phyloP scores from a whole-genome alignment of 2,888 invertebrate genomes.

The Pyrgus malvae region DNA sequence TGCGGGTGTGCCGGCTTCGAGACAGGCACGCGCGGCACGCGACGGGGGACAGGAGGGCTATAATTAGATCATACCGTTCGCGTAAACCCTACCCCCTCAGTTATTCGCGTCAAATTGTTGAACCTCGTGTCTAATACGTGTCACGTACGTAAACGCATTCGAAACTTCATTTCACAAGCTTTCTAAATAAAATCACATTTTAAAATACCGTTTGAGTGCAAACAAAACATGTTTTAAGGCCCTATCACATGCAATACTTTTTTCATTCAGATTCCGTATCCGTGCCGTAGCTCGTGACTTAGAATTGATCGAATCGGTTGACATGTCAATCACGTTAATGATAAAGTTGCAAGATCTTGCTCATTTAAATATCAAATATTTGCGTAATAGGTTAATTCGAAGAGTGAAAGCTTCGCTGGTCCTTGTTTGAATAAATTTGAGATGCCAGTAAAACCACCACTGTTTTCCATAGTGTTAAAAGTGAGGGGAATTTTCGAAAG shows the following conservation, averaged over 20 bases:
- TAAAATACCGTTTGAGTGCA: constrained; percentile 23
- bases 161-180: constrained; percentile 13
- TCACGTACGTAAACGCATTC: constrained; percentile 1
- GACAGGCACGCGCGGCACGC: constrained; percentile 61
- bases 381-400: constrained; percentile 6
- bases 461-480: constrained; percentile 3
- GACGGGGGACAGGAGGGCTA: constrained; percentile 53
- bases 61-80: constrained; percentile 64
- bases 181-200: constrained; percentile 18
- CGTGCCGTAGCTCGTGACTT: constrained; percentile 11
- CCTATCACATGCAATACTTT: constrained; percentile 37
- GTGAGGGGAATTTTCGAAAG: constrained; percentile 9
- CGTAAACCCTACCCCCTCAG: constrained; percentile 51
- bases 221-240: constrained; percentile 31
- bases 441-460: not conserved
- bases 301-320: constrained; percentile 12
- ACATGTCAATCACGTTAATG: constrained; percentile 24
- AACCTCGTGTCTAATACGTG: constrained; percentile 12
- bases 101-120: constrained; percentile 37
- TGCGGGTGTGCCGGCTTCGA: constrained; percentile 35
- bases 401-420: constrained; percentile 11
- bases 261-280: constrained; percentile 22
- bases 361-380: constrained; percentile 11
- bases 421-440: constrained; percentile 13
- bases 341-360: constrained; percentile 17